Conservation (phyloP, 2,888 invertebrate species). For the Uloborus plumipes region DNA sequence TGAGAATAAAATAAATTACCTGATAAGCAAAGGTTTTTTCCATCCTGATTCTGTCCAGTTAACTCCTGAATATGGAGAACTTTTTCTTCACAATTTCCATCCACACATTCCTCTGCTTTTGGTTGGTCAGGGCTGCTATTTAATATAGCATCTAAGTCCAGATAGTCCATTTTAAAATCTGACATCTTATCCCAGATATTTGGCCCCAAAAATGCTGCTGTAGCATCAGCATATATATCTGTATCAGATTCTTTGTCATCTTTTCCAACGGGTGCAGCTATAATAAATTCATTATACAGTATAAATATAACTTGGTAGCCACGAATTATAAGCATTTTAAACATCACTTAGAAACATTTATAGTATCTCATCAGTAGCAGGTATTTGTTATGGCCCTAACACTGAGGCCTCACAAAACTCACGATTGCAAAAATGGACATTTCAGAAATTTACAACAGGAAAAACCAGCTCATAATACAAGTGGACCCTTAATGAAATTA, state of each 20-base stretch:
- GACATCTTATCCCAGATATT: conserved; percentile 95
- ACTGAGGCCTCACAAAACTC: too few species aligned
- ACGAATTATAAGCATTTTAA: too few species aligned
- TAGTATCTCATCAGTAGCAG: too few species aligned
- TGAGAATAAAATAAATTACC: background rate
- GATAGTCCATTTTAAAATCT: conserved; percentile 71
- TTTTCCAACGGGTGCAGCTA: conserved; percentile 65
- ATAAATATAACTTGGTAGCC: background rate
- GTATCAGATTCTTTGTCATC: conserved; percentile 73
- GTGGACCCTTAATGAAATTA: too few species aligned
- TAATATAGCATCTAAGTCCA: conserved; percentile 72
- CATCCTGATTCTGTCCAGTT: background rate
- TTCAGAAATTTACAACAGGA: too few species aligned
- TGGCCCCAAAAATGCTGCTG: conserved; percentile 95
- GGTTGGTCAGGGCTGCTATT: conserved; percentile 66
- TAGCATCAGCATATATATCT: conserved; percentile 88
- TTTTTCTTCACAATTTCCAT: background rate
- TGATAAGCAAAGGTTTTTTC: background rate
- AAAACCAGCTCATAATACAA: too few species aligned
- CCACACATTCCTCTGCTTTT: conserved; percentile 5
- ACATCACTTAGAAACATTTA: too few species aligned
- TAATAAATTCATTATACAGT: conserved; percentile 1
- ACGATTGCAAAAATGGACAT: too few species aligned
- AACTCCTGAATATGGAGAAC: background rate
- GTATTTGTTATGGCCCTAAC: too few species aligned